phyloP scores from a whole-genome alignment of 2,888 invertebrate species.

The Watsonalla cultraria region DNA sequence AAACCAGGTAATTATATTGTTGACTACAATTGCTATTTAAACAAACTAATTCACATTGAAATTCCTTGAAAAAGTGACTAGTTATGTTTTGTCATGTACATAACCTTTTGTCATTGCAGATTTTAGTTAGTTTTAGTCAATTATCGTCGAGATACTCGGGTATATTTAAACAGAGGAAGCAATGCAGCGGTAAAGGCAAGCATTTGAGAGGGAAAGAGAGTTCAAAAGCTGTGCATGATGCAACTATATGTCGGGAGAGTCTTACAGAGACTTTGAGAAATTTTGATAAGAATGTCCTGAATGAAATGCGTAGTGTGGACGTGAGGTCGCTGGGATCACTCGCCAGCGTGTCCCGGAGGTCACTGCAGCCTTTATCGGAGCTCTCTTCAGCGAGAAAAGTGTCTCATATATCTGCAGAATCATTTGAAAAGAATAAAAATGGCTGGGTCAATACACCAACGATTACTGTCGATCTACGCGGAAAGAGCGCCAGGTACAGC shows the following conservation, averaged over 20 bases:
- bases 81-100: conserved; percentile 53
- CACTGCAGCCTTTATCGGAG: conserved; percentile 26
- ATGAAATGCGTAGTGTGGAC: conserved; percentile 56
- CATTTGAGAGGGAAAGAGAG: conserved; percentile 56
- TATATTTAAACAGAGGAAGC: conserved; percentile 66
- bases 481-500: conserved; percentile 33
- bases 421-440: conserved; percentile 66
- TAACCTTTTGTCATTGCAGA: conserved; percentile 70
- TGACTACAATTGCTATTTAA: background rate
- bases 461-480: conserved; percentile 41
- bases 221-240: conserved; percentile 38
- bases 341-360: conserved; percentile 26
- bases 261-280: conserved; percentile 58
- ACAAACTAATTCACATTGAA: background rate
- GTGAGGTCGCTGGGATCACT: conserved; percentile 40
- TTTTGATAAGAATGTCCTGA: conserved; percentile 65
- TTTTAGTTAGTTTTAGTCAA: conserved; percentile 74
- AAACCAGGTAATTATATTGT: conserved; percentile 59
- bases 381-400: conserved; percentile 47
- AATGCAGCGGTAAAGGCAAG: conserved; percentile 47
- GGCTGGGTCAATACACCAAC: conserved; percentile 48
- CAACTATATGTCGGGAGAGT: conserved; percentile 61
- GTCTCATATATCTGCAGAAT: conserved; percentile 56
- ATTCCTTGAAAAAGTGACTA: conserved; percentile 14
- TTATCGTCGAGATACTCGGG: conserved; percentile 66